Evolutionary conservation across 2,113 vertebrate species (phyloP), one percentile per base, ranked within the genome.

Genomic region (Rhea pennata): DNA sequence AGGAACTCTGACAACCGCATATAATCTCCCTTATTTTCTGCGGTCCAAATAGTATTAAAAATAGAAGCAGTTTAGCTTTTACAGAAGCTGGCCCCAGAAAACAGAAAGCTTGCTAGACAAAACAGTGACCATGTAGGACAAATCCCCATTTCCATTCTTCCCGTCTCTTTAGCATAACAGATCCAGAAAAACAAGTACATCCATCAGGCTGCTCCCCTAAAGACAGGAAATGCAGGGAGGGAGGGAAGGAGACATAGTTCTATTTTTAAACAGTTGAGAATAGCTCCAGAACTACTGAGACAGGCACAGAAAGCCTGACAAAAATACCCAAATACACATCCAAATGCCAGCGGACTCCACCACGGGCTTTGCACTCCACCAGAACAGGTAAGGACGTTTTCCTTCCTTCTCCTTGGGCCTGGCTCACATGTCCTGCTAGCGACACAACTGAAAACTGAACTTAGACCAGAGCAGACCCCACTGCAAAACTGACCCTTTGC

Each of bases 261-360:
- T 82, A 39, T 76, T 96, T 93, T 94, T 70, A 85, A 95, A 67
- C 72, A 61, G 89, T 87, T 74, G 81, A 91, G 56, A 90, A 76
- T 51, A 91, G 87, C 91, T 97, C 91, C 94, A 95, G 92, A 64
- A 27, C 59, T 81, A 78, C 93, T 90, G n/a, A 88, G 78, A 90
- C 73, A 22, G 51, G 89, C 67, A 92, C 0, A 20, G 64, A 82
- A 95, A 95, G 75, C 58, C 84, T 90, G 33, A 39, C n/a, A 27
- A 40, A 89, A 73, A 36, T 10, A 61, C 31, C 7, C 33, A 73
- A 61, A 58, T 31, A 50, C 64, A 76, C 46, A 73, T 39, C 29
- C 50, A 73, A 39, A 66, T 56, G 33, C 46, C 0, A 0, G 1
- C 66, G 31, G 87, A 16, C 86, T 87, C 48, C 56, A 56, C 3